Base-by-base conservation (phyloP, 2,797 vertebrate genomes). In the Eremophila alpestris region DNA sequence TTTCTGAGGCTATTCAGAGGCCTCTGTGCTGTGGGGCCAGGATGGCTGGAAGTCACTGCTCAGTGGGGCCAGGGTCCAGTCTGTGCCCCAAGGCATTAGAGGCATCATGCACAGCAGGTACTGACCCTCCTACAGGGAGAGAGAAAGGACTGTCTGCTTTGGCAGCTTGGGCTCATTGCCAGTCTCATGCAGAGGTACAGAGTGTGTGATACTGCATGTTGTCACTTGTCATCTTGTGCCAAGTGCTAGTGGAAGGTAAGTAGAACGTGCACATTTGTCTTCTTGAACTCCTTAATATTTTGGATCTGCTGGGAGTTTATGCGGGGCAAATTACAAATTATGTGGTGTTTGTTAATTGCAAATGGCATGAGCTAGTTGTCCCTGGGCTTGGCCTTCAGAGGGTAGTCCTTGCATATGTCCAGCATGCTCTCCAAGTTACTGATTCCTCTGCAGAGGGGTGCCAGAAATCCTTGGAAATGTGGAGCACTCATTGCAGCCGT, bases 141-240 rank as follows among this genome's bases (percentile, higher is more conserved):
- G 32, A 51, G 30, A 26, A 34, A 82, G 30, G 13, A 21, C 18
- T 46, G 14, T 4, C 19, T 38, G 13, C 30, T 65, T 62, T 23
- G 38, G 16, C 38, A 56, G 17, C 38, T 62, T 29, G 0, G 0
- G 15, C 17, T 89, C 26, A 4, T 24, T 1, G 2, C 20, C 40
- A 2, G 3, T 13, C 49, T 80, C 15, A 4, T 17, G 10, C 0
- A 3, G 27, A 56, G 26, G 29, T 38, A 21, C n/a, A 32, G 40
- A 55, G 14, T 15, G 9, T n/a, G 34, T 51, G 32, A 51, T 51
- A 6, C 16, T 19, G 9, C 40, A 3, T 36, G 3, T n/a, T 74
- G 30, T 40, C 67, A 34, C 12, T 11, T 2, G 2, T 46, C 4
- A 1, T 64, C 46, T 26, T 19, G 30, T 60, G 38, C 13, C 22